A percentile compares a stretch with the other conserved stretches of the same genome.
These are phyloP conservation scores for Blomia tropicalis DNA, from an alignment of 2,888 invertebrate species.

Conservation along the genomic window DNA sequence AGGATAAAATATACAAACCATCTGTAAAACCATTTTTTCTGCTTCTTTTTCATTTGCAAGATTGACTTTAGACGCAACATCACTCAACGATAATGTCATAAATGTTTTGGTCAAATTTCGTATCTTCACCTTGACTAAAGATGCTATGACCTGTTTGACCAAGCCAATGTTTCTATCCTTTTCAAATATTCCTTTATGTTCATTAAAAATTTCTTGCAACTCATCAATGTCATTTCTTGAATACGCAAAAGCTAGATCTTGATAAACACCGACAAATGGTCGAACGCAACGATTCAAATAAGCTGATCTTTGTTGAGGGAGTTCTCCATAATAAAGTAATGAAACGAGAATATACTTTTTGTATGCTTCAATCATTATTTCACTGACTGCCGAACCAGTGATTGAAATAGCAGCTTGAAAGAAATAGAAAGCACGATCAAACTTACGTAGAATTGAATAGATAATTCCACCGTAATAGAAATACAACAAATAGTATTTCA, in stretches of 20 bases:
- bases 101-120: slow-evolving; percentile 88
- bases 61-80: slow-evolving; percentile 76
- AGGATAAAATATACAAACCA: slow-evolving; percentile 47
- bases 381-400: slow-evolving; percentile 82
- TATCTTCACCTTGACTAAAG: slow-evolving; percentile 87
- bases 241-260: slow-evolving; percentile 70
- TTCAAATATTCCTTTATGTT: slow-evolving; percentile 61
- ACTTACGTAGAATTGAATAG: slow-evolving; percentile 79
- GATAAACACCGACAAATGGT: slow-evolving; percentile 68
- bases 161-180: slow-evolving; percentile 45
- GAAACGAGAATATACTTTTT: slow-evolving; percentile 89
- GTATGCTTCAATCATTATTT: slow-evolving; percentile 92
- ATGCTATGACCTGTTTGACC: slow-evolving; percentile 58
- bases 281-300: slow-evolving; percentile 50
- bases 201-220: slow-evolving; percentile 50
- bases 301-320: slow-evolving; percentile 77
- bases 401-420: slow-evolving; percentile 89
- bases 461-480: slow-evolving; percentile 98
- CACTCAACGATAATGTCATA: slow-evolving; percentile 66
- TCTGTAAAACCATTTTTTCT: slow-evolving; percentile 78
- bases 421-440: slow-evolving; percentile 78
- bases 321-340: slow-evolving; percentile 73
- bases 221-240: slow-evolving; percentile 54
- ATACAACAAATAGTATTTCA: slow-evolving; percentile 76
- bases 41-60: slow-evolving; percentile 54